Evolutionary conservation across 2,113 vertebrate genomes (phyloP).

Genomic region (Catharus minimus): DNA sequence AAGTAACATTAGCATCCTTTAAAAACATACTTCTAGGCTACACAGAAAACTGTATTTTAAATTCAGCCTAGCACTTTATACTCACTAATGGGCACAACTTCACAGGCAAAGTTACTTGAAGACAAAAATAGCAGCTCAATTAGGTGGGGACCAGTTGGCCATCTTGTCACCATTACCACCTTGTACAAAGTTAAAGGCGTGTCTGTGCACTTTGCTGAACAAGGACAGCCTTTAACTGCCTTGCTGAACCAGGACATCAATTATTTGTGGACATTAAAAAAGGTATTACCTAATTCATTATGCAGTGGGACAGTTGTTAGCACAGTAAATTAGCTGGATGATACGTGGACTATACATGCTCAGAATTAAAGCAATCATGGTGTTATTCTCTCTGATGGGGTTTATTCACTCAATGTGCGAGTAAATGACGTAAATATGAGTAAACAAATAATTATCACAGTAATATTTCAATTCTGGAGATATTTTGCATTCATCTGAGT

Average conservation of each 20-base stretch:
- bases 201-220: neutral
- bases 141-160: neutral
- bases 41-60: neutral
- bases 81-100: neutral
- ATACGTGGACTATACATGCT: neutral
- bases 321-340: slow-evolving; percentile 21
- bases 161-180: neutral
- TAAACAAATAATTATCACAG: neutral
- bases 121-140: neutral
- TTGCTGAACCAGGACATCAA: neutral
- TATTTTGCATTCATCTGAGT: neutral
- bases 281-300: slow-evolving; percentile 29
- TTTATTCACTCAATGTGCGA: neutral
- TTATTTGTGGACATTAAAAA: slow-evolving; percentile 8
- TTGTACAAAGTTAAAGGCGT: neutral
- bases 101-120: neutral
- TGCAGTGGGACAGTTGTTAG: slow-evolving; percentile 10
- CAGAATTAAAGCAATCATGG: neutral
- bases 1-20: neutral
- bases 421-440: neutral
- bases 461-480: neutral
- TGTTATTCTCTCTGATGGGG: neutral
- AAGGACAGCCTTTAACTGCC: neutral
- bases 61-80: neutral
- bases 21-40: neutral